Percentiles rank a stretch among this genome's conserved stretches.
Conservation (phyloP, 2,113 vertebrate species). For the Lampris incognitus region DNA sequence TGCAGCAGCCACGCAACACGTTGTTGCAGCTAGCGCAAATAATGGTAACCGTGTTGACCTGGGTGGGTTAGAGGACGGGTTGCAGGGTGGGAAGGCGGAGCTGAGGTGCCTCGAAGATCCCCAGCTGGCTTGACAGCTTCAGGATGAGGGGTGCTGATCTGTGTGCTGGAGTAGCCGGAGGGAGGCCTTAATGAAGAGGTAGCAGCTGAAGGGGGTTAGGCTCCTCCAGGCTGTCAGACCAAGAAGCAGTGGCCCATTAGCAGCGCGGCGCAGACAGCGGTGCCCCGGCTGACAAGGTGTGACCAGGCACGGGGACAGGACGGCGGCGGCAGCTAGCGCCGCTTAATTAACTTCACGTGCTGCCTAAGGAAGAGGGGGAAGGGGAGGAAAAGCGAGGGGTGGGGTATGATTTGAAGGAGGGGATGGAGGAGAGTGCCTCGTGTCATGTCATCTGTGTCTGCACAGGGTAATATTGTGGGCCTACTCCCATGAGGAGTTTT, state of each 20-base stretch:
- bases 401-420: slow-evolving; percentile 29
- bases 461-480: slow-evolving; percentile 49
- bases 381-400: slow-evolving; percentile 3
- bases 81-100: not conserved
- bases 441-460: slow-evolving; percentile 36
- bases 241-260: slow-evolving; percentile 59
- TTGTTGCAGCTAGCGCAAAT: too few relatives aligned
- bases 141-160: slow-evolving; percentile 58
- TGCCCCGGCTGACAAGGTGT: slow-evolving; percentile 61
- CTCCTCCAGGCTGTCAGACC: slow-evolving; percentile 55
- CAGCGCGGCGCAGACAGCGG: slow-evolving; percentile 40
- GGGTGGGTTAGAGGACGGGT: not conserved
- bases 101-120: slow-evolving; percentile 24
- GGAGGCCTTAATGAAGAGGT: slow-evolving; percentile 67
- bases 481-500: slow-evolving; percentile 19
- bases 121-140: slow-evolving; percentile 48
- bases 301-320: slow-evolving; percentile 43
- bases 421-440: slow-evolving; percentile 40
- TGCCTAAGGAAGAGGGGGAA: slow-evolving; percentile 20
- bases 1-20: too few relatives aligned
- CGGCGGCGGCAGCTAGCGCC: slow-evolving; percentile 44
- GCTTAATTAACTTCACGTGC: slow-evolving; percentile 56
- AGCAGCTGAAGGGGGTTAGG: slow-evolving; percentile 55
- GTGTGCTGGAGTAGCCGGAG: slow-evolving; percentile 39
- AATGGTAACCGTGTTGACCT: slow-evolving; percentile 4